These are phyloP conservation scores for Cecidostiba fungosa DNA, from an alignment of 2,888 invertebrate genomes.

Conservation along the genomic window DNA sequence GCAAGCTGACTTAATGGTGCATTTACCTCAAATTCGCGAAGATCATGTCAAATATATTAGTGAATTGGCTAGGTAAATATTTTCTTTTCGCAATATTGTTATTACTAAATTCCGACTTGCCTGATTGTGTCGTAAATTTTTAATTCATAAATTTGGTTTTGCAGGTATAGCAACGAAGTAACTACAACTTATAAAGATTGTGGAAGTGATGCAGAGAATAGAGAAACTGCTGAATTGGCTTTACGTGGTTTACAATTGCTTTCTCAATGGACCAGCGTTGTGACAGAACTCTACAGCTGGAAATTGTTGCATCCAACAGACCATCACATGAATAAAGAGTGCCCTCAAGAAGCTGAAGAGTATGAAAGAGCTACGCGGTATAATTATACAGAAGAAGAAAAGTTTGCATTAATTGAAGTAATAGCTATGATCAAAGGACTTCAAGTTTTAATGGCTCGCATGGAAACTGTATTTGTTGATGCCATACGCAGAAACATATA, in stretches of 20 bases:
- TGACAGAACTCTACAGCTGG: slow-evolving; percentile 98
- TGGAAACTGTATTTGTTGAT: slow-evolving; percentile 98
- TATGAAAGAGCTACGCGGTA: slow-evolving; percentile 98
- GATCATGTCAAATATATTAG: slow-evolving; percentile 99
- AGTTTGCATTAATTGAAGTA: slow-evolving; percentile 98
- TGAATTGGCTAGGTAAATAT: slow-evolving; percentile 88
- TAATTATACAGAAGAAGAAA: slow-evolving; percentile 98
- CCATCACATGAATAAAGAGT: slow-evolving; percentile 96
- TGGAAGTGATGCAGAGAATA: slow-evolving; percentile 94
- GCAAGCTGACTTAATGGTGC: slow-evolving; percentile 96
- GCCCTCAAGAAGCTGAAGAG: slow-evolving; percentile 98
- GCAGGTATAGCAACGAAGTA: slow-evolving; percentile 83
- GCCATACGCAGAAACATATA: slow-evolving; percentile 96
- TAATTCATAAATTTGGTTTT: slow-evolving; percentile 30
- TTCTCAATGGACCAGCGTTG: slow-evolving; percentile 98
- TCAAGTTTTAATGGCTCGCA: slow-evolving; percentile 97
- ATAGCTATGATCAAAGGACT: slow-evolving; percentile 99
- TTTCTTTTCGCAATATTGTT: slow-evolving; percentile 1
- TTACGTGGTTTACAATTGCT: slow-evolving; percentile 95
- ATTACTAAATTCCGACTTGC: slow-evolving; percentile 27
- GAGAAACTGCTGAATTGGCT: slow-evolving; percentile 94
- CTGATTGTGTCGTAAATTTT: slow-evolving; percentile 4
- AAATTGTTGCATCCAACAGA: slow-evolving; percentile 99
- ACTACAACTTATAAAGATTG: slow-evolving; percentile 97
- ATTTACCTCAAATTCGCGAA: slow-evolving; percentile 95